A percentile compares a stretch with the other conserved stretches of the same genome.
Conservation (phyloP, 2,797 vertebrate species). For the Anguilla megastoma region DNA sequence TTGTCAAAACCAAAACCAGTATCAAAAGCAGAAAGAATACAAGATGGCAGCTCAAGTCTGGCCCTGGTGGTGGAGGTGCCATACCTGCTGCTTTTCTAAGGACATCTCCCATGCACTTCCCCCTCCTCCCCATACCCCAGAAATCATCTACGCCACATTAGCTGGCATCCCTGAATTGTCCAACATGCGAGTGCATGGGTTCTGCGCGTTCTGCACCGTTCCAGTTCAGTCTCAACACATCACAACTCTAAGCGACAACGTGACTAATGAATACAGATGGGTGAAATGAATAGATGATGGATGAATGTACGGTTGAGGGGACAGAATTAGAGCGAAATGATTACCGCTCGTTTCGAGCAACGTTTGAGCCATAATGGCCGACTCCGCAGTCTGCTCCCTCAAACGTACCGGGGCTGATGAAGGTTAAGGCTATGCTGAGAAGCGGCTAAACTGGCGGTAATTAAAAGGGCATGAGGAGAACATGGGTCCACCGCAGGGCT, state of each 20-base stretch:
- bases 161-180: background rate
- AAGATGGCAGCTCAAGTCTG: background rate
- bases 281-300: background rate
- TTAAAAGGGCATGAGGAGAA: background rate
- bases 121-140: background rate
- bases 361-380: background rate
- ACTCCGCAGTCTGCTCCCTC: background rate
- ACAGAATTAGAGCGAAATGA: background rate
- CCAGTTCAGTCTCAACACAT: background rate
- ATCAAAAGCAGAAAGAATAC: background rate
- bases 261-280: background rate
- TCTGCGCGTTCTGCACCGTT: background rate
- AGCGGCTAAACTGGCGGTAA: background rate
- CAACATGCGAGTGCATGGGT: background rate
- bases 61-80: background rate
- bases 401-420: background rate
- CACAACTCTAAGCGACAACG: background rate
- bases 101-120: background rate
- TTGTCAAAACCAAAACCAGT: background rate
- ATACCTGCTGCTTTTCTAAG: background rate
- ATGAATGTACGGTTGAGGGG: background rate
- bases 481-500: background rate
- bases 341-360: background rate
- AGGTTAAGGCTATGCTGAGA: background rate
- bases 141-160: background rate